phyloP scores from a whole-genome alignment of 2,113 vertebrate genomes.

The Bombycilla garrulus region DNA sequence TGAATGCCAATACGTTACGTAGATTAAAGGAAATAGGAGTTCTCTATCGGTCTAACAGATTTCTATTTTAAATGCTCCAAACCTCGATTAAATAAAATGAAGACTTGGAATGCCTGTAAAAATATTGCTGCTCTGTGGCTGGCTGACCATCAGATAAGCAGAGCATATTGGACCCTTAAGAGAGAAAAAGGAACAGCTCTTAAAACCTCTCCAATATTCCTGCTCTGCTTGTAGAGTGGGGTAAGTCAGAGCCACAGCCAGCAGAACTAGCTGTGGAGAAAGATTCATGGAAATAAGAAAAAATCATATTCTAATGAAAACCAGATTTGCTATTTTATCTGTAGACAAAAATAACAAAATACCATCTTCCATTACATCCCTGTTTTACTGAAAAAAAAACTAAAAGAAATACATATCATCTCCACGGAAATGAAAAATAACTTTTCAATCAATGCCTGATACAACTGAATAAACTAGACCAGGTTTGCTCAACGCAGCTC shows the following conservation, averaged over 20 bases:
- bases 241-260: neutral
- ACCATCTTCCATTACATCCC: neutral
- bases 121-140: neutral
- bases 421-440: neutral
- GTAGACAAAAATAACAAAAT: neutral
- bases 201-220: neutral
- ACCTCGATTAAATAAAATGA: neutral
- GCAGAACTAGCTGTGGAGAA: neutral
- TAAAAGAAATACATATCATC: neutral
- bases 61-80: neutral
- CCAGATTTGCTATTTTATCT: neutral
- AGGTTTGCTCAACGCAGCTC: neutral
- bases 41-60: neutral
- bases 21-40: neutral
- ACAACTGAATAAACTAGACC: neutral
- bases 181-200: neutral
- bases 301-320: neutral
- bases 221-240: neutral
- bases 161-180: neutral
- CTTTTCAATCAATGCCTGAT: neutral
- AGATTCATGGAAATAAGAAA: neutral
- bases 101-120: neutral
- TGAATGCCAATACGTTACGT: neutral
- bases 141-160: neutral
- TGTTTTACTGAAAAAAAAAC: neutral